Base-by-base conservation (phyloP, 1,140 invertebrate species). In the Ectropis grisescens region DNA sequence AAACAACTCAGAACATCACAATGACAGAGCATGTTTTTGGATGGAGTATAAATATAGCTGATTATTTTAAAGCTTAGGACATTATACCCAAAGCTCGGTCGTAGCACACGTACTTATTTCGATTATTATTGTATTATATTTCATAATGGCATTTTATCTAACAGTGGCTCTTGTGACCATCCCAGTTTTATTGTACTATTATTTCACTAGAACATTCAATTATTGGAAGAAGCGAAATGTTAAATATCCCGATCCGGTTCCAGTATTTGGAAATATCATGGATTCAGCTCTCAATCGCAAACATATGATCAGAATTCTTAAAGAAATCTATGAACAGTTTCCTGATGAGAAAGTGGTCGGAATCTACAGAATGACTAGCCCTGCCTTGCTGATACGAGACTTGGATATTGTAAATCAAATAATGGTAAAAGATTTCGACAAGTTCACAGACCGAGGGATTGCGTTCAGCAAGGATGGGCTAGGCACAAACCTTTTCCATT, bases 351-450 rank as follows among this genome's bases (percentile, higher is more conserved):
- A 26, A n/a, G 24, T 26, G 4, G 24, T 26, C 10, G 24, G 24
- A n/a, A 26, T 26, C n/a, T n/a, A 7, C 10, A 26, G 24, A 26
- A 26, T 26, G 24, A 10, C 6, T 2, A n/a, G 24, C 24, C 4
- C 24, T n/a, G 24, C 6, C 24, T n/a, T 10, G 2, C 10, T 26
- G 24, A n/a, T 26, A 4, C 6, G 24, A 26, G 24, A 26, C 24
- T 26, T 26, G 24, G 24, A 87, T 4, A 47, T 91, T 0, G 76
- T 89, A 0, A 88, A 87, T 47, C 57, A 79, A 10, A 78, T 91
- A 1, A 37, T 90, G 11, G 76, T 86, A 2, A 87, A 85, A 47
- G 85, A 89, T 44, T 88, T 88, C 27, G 50, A 72, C 19, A 47
- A 71, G 13, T 88, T 88, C 22, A 41, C 62, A 15, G 82, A 86